Evolutionary conservation across 2,113 vertebrate genomes (phyloP), one percentile per base, ranked within the genome.

Genomic region (Seriola aureovittata): DNA sequence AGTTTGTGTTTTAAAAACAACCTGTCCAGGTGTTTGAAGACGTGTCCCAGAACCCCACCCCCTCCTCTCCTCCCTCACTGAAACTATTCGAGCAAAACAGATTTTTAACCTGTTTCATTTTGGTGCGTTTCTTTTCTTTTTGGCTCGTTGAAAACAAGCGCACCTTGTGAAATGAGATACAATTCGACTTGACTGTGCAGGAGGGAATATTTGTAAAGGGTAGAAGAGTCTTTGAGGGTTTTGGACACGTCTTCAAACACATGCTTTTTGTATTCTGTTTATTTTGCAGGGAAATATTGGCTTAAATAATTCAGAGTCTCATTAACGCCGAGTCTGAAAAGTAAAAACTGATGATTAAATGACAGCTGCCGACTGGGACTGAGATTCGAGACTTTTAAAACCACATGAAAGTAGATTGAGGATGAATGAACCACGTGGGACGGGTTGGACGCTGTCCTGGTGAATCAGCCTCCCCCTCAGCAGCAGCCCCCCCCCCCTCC

Each of bases 211-310:
- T 48, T 75, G 17, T n/a, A 21, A 34, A 34, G 9, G 11, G 23
- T 0, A 25, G 57, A 48, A 59, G 50, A 29, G 29, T 58, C 48
- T 86, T 82, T 86, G 79, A 78, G 58, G 69, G 3, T 74, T 80
- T 81, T 76, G 81, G 64, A 78, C 14, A 13, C 4, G 19, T 36
- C 44, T 84, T 86, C 75, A 78, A 76, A 81, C 66, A 69, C 48
- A n/a, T 8, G 29, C 36, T 71, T 75, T 73, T 65, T 70, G 16
- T 50, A 8, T 82, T 64, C 10, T 63, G 71, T 50, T 82, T 67
- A 38, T 85, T 72, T 75, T 75, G 5, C 50, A 36, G 0, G 0
- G 4, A 60, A 57, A 46, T 71, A 5, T 40, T 89, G 84, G 80
- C 84, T 62, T 17, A 19, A 36, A 71, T 67, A 7, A 23, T 16